Evolutionary conservation across 37 sponge, comb jelly and placozoan genomes (phyloP), one percentile per base, ranked within the genome.

Genomic region (Ianthella basta): DNA sequence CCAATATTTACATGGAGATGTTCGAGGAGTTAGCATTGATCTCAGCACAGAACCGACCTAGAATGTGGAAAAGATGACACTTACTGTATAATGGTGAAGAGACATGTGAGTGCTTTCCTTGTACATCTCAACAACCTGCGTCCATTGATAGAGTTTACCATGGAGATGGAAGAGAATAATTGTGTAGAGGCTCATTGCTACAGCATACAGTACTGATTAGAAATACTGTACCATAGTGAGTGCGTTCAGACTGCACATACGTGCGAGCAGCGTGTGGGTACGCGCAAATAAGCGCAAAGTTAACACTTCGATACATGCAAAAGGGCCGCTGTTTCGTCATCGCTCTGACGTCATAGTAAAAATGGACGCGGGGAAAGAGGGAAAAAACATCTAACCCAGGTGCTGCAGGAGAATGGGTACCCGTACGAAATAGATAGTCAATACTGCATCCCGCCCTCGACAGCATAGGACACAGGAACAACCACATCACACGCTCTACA

Each of bases 1-100:
- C 83, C 6, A 83, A 66, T 32, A 41, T 83, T 29, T 83, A 83
- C 55, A 66, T 83, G 68, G 83, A 83, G 30, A 68, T 24, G 67
- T 68, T 69, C 38, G 83, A 83, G 55, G 60, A 55, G 12, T 1
- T 57, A 20, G 81, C 81, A 1, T 60, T 66, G 1, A 40, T 24
- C 2, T 20, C 83, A 6, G 37, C 32, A 83, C 83, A 50, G 1
- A 69, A 24, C 29, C 15, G 19, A 69, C 72, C 72, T 16, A 27
- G 54, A 66, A n/a, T 66, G 10, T 60, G 50, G 69, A 50, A 20
- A 66, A 19, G 53, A 83, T 83, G 83, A 83, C 69, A 83, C 70
- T 1, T 83, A 54, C 55, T 66, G 70, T 27, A 18, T 83, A 21
- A 66, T 83, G 56, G 27, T 12, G 55, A 66, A 44, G 55, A 23